These are phyloP conservation scores for Geopemphigus sp. DNA, from an alignment of 1,140 invertebrate genomes.

Conservation along the genomic window DNA sequence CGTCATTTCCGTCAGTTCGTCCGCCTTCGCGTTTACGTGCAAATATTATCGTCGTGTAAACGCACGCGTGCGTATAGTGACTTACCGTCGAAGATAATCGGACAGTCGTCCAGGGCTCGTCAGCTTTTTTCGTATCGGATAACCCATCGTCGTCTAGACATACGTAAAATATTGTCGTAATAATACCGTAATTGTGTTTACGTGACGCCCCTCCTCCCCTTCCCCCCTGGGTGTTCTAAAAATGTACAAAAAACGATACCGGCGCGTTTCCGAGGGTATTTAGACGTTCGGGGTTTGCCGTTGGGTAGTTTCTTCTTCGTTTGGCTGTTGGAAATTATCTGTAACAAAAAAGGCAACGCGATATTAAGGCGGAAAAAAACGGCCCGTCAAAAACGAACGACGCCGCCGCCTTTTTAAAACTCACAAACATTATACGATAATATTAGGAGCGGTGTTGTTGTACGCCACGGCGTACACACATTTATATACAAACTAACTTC, in stretches of 20 bases:
- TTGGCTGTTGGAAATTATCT: conserved; percentile 35
- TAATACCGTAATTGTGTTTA: not conserved
- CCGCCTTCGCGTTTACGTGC: conserved; percentile 10
- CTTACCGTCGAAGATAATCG: conserved; percentile 15
- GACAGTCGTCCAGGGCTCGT: not conserved
- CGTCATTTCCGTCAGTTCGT: conserved; percentile 60
- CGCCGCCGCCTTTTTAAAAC: not conserved
- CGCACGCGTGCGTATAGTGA: too few species aligned
- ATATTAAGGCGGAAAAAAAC: not conserved
- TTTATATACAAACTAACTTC: not conserved
- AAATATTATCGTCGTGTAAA: not conserved
- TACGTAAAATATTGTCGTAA: not conserved
- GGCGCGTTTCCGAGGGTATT: not conserved
- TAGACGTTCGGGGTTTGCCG: not conserved
- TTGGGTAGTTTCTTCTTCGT: conserved; percentile 3
- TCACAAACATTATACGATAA: conserved; percentile 45
- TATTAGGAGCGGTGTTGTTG: too few species aligned
- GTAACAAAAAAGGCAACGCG: not conserved
- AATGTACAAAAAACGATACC: conserved; percentile 29
- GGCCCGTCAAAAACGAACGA: not conserved
- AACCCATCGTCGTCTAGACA: not conserved
- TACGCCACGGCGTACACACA: too few species aligned
- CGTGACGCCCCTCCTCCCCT: too few species aligned
- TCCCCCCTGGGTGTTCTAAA: not conserved
- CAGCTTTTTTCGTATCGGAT: not conserved